Evolutionary conservation across 2,113 vertebrate genomes (phyloP), one percentile per base, ranked within the genome.

Genomic region (Calyptomena viridis): DNA sequence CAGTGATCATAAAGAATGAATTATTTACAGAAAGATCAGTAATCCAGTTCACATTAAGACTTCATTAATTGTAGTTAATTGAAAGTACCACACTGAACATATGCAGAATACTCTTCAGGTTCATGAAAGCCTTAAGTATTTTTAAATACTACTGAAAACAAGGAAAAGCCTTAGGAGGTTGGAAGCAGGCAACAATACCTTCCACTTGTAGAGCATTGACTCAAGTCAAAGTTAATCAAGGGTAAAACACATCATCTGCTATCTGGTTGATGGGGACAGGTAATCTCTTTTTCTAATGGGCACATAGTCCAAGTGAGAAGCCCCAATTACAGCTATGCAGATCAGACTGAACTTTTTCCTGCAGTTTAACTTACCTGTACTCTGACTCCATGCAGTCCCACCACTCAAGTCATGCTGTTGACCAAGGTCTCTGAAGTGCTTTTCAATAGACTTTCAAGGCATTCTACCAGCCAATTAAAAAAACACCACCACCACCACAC

Each of bases 1-100:
- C 55, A 87, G 63, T n/a, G 62, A 84, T 90, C 77, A 68, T 71
- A 72, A 95, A 94, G 91, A 94, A 95, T 19, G 22, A 87, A 87
- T 94, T 89, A 94, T 90, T 96, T 95, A 93, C 72, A 78, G 33
- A 68, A 37, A 73, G 17, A 73, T 52, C 58, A 58, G 90, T 17
- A 53, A 62, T 82, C 59, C 37, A 20, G 49, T 58, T 95, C 76
- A 89, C 0, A 0, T 33, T 8, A 69, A 63, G 71, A 73, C 79
- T 84, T 87, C 80, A 8, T 49, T 86, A 87, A 58, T 73, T 87
- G 40, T 3, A 60, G 69, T 46, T 63, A 91, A 92, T 71, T 94
- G 55, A 39, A 84, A 95, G 24, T 5, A 89, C 30, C 27, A 78
- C 52, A 40, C 11, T 28, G 49, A 95, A 95, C 39, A 88, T 53